These are phyloP conservation scores for Flexamia atlantica DNA, from an alignment of 2,888 invertebrate species.

Conservation along the genomic window DNA sequence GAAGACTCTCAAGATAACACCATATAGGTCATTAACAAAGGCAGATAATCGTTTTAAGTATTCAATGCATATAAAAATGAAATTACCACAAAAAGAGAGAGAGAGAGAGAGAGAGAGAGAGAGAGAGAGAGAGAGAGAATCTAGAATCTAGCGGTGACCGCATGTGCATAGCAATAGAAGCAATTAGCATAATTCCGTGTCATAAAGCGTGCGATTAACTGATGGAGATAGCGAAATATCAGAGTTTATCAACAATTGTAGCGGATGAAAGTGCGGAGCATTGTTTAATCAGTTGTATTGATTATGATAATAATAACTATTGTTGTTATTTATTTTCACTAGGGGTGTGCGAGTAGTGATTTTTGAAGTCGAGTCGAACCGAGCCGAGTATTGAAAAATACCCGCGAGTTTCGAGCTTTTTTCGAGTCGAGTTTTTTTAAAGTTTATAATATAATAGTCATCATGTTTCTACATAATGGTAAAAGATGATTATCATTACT, in stretches of 20 bases:
- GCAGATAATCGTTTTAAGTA: background rate
- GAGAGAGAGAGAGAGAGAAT: too few species aligned
- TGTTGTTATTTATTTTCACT: too few species aligned
- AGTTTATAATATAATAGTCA: too few species aligned
- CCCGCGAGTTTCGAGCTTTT: too few species aligned
- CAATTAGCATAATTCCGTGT: slow-evolving; percentile 37
- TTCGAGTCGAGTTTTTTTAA: too few species aligned
- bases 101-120: too few species aligned
- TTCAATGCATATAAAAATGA: slow-evolving; percentile 2
- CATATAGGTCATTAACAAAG: background rate
- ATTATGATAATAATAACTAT: background rate
- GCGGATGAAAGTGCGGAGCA: background rate
- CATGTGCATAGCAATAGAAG: slow-evolving; percentile 18
- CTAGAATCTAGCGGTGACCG: background rate
- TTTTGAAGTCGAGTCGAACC: too few species aligned
- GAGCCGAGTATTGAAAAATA: too few species aligned
- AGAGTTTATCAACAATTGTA: slow-evolving; percentile 17
- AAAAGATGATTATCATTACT: too few species aligned
- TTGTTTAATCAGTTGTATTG: background rate
- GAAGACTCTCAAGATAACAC: background rate
- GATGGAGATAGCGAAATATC: background rate
- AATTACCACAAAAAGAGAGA: slow-evolving; percentile 2
- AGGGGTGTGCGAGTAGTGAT: too few species aligned
- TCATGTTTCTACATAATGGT: too few species aligned
- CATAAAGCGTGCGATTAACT: background rate